Base-by-base conservation (phyloP, 2,888 invertebrate genomes). In the Ormyrus pomaceus region DNA sequence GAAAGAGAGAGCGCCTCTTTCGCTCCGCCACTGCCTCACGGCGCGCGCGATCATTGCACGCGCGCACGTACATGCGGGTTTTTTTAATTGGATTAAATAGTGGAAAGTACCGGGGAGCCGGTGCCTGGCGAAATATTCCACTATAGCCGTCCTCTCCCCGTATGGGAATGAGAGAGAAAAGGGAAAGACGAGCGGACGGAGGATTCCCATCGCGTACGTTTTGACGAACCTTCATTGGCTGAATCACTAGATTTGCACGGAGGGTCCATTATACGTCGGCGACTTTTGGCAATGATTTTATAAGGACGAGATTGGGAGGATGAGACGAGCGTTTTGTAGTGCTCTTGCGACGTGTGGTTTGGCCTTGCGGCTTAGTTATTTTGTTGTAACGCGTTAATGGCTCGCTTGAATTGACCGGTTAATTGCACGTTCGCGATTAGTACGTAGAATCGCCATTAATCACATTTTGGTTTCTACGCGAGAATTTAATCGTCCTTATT, bases 281-380 rank as follows among this genome's bases (percentile, higher is more conserved):
- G n/a, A 61, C 5, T 76, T 76, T 68, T 9, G 11, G 45, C 91
- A 91, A 82, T 91, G 89, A 59, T 86, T 87, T 59, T 91, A 34
- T 4, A 34, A 34, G 34, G 34, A 34, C 34, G 34, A 34, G 34
- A 34, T 34, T 34, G 34, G 4, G 34, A 34, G 34, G 34, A 34
- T 34, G 34, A 4, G 4, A 34, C 34, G 34, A 3, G 34, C 34
- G 34, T 34, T 34, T 34, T 34, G 34, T 4, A 4, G 34, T 0
- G 34, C 34, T 34, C 34, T n/a, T n/a, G 34, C 34, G 34, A 4
- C 34, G 34, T 4, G 34, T 34, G 0, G 34, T 34, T 34, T 34
- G 34, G 34, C 34, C 34, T 34, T 34, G 34, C 34, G 34, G 34
- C 34, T 34, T 34, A 19, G 34, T 4, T 34, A 34, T 34, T 34